A percentile compares a stretch with the other conserved stretches of the same genome.
These are phyloP conservation scores for Meloidogyne exigua DNA, from an alignment of 1,140 invertebrate species.

Conservation along the genomic window DNA sequence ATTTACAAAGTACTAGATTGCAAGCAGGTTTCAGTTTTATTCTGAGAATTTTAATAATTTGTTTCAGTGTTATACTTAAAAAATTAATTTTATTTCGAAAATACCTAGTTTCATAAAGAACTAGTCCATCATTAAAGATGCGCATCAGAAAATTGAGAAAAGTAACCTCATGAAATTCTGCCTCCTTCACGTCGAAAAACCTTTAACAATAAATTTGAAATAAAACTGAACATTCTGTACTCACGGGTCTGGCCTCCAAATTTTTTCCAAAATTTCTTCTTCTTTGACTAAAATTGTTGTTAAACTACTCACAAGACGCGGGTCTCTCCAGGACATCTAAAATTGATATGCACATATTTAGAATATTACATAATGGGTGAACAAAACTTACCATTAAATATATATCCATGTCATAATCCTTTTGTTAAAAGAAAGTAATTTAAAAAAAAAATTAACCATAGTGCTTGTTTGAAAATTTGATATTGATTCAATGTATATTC, in stretches of 20 bases:
- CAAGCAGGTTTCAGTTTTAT: constrained; percentile 62
- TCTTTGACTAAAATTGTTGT: constrained; percentile 63
- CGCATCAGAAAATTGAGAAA: constrained; percentile 73
- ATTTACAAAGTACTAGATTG: constrained; percentile 63
- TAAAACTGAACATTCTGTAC: not conserved
- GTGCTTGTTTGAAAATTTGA: constrained; percentile 63
- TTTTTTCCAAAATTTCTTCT: constrained; percentile 57
- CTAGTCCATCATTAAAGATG: constrained; percentile 70
- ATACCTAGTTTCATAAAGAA: constrained; percentile 69
- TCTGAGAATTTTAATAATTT: constrained; percentile 18
- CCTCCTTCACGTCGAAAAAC: constrained; percentile 74
- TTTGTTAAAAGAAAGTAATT: constrained; percentile 11
- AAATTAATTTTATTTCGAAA: not conserved
- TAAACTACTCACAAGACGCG: constrained; percentile 58
- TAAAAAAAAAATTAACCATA: constrained; percentile 45
- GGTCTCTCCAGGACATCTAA: constrained; percentile 61
- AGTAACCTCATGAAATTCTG: constrained; percentile 72
- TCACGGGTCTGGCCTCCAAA: constrained; percentile 46
- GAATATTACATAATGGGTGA: not conserved
- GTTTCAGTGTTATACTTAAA: too few relatives aligned
- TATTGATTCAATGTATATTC: constrained; percentile 63
- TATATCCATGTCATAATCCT: constrained; percentile 64
- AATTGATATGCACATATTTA: constrained; percentile 18
- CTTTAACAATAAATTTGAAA: constrained; percentile 66
- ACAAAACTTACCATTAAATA: constrained; percentile 31